Base-by-base conservation (phyloP, 1,140 invertebrate species). In the Laupala kohalensis region DNA sequence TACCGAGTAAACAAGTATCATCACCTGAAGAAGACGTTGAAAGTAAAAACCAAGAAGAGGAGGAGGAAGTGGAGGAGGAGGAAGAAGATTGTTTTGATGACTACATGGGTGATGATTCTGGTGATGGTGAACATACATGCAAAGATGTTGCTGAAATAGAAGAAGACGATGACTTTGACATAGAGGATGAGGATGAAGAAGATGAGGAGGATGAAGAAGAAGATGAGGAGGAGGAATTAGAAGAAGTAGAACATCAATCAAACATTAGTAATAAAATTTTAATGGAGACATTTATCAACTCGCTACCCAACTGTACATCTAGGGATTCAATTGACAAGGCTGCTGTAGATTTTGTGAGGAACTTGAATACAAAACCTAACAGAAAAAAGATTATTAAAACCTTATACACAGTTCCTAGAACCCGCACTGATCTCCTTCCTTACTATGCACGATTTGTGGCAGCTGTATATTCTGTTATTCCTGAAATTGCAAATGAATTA, bases 261-360 rank as follows among this genome's bases (percentile, higher is more conserved):
- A 83, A 81, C 72, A 81, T 80, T 30, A 83, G 80, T 66, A 86
- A 83, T 71, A 88, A 86, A 80, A 81, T 85, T 73, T 74, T 86
- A 25, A 80, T 98, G 67, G 95, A 97, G 75, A 87, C 89, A 13
- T 98, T 95, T 79, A 80, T 98, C 4, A 89, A 89, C 71, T 91
- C 92, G 77, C 81, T 99, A 23, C 91, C 93, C 3, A 96, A 94
- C 77, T 98, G 95, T 83, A 93, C 98, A 0, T 99, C 97, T 81
- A 86, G 95, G 75, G 96, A 98, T 78, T 88, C 97, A 76, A 98
- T 99, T 74, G 97, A 99, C 78, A 96, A 95, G 83, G 93, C 95
- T 4, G 95, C 96, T 12, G 89, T 96, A 23, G 95, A 99, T 77
- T 99, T 99, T 80, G 86, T 96, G 71, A 87, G 96, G 72, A 95